A percentile compares a stretch with the other conserved stretches of the same genome.
Evolutionary conservation across 2,888 invertebrate species (phyloP).

Genomic region (Asteroscopus sphinx): DNA sequence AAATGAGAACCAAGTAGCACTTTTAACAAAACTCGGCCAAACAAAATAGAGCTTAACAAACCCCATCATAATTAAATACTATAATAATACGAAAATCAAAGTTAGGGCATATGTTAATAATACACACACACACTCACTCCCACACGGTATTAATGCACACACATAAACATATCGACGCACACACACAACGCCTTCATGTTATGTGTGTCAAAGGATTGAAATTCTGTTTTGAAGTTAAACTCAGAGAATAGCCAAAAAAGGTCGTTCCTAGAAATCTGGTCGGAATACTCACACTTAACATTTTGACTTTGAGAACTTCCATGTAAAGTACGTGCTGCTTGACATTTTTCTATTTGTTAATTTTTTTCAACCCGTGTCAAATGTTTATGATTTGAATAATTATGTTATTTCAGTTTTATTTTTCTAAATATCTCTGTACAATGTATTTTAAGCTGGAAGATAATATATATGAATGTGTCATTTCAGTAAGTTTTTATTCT

Average conservation of each 20-base stretch:
- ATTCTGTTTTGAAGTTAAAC: constrained; percentile 25
- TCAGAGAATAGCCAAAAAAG: constrained; percentile 28
- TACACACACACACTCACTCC: constrained; percentile 19
- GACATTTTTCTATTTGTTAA: neutral
- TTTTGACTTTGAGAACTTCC: constrained; percentile 10
- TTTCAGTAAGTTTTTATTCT: too few species aligned
- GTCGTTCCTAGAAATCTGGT: constrained; percentile 17
- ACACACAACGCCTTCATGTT: neutral
- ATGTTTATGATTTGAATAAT: too few species aligned
- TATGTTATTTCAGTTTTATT: too few species aligned
- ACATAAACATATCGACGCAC: constrained; percentile 27
- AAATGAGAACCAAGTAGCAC: too few species aligned
- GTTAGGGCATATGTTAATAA: neutral
- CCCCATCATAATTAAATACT: neutral
- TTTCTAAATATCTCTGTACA: too few species aligned
- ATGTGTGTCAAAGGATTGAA: constrained; percentile 24
- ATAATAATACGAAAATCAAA: constrained; percentile 1
- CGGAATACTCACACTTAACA: constrained; percentile 20
- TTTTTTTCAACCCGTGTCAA: neutral
- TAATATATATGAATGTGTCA: too few species aligned
- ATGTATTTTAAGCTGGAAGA: too few species aligned
- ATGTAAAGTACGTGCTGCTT: neutral
- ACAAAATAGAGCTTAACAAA: too few species aligned
- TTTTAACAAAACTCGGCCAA: too few species aligned
- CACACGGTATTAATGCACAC: neutral